Evolutionary conservation across 2,888 invertebrate genomes (phyloP).

Genomic region (Ethmia dodecea): DNA sequence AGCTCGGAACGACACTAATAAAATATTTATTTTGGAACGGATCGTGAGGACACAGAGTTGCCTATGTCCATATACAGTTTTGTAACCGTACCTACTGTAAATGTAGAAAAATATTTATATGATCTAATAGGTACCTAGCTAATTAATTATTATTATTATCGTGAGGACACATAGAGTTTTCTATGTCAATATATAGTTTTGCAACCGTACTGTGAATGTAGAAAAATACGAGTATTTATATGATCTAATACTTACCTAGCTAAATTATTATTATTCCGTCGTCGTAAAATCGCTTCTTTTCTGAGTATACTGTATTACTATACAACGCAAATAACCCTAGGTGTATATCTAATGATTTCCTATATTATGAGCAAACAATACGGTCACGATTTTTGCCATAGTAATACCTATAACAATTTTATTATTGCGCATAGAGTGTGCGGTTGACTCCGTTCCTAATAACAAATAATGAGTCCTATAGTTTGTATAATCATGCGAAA

Average conservation of each 20-base stretch:
- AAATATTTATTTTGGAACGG: slow-evolving; percentile 37
- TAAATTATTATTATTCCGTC: too few relatives aligned
- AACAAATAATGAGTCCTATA: slow-evolving; percentile 42
- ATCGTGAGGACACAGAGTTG: slow-evolving; percentile 31
- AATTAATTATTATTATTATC: too few relatives aligned
- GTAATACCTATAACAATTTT: slow-evolving; percentile 2
- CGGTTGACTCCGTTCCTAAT: slow-evolving; percentile 39
- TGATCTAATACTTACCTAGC: too few relatives aligned
- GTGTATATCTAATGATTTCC: slow-evolving; percentile 1
- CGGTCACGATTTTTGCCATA: slow-evolving; percentile 27
- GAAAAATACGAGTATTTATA: too few relatives aligned
- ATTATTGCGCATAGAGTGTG: slow-evolving; percentile 17
- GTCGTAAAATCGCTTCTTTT: too few relatives aligned
- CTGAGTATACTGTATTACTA: too few relatives aligned
- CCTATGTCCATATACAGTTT: slow-evolving; percentile 46
- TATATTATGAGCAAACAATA: slow-evolving; percentile 2
- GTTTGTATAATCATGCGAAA: slow-evolving; percentile 41
- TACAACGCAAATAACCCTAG: too few relatives aligned
- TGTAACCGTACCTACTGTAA: slow-evolving; percentile 6
- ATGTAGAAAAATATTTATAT: too few relatives aligned
- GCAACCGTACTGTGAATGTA: too few relatives aligned
- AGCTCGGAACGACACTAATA: slow-evolving; percentile 43
- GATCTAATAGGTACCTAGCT: too few relatives aligned
- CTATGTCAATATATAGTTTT: too few relatives aligned
- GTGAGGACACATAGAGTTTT: too few relatives aligned